A percentile compares a stretch with the other conserved stretches of the same genome.
These are phyloP conservation scores for Epinotia bilunana DNA, from an alignment of 2,888 invertebrate species.

Conservation along the genomic window DNA sequence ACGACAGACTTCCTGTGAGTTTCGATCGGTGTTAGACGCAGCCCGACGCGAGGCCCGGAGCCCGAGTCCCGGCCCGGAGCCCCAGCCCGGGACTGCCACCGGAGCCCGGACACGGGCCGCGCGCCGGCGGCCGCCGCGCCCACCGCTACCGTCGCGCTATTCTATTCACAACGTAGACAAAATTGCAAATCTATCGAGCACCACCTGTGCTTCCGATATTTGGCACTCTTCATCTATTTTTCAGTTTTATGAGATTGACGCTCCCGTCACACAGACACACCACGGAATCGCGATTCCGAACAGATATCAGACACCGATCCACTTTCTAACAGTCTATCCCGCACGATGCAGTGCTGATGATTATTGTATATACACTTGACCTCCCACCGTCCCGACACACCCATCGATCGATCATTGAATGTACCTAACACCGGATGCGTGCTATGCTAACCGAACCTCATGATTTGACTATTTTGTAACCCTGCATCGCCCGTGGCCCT, in stretches of 20 bases:
- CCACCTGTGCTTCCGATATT: slow-evolving; percentile 82
- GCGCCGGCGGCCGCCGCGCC: slow-evolving; percentile 45
- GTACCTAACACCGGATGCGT: slow-evolving; percentile 39
- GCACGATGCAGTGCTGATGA: slow-evolving; percentile 25
- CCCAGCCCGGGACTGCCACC: slow-evolving; percentile 40
- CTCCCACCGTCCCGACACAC: slow-evolving; percentile 24
- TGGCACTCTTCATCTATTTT: slow-evolving; percentile 77
- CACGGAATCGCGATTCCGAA: slow-evolving; percentile 41
- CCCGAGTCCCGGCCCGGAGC: not conserved
- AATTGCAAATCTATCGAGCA: slow-evolving; percentile 79
- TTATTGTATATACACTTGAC: slow-evolving; percentile 43
- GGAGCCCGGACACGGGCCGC: not conserved
- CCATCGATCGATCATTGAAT: slow-evolving; percentile 31
- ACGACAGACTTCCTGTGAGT: slow-evolving; percentile 66
- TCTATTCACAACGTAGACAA: slow-evolving; percentile 75
- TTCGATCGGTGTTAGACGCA: slow-evolving; percentile 73
- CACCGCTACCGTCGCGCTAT: slow-evolving; percentile 64
- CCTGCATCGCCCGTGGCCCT: slow-evolving; percentile 56
- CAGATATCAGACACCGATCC: slow-evolving; percentile 57
- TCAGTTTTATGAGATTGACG: slow-evolving; percentile 48
- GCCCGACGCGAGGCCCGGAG: slow-evolving; percentile 59
- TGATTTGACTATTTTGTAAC: slow-evolving; percentile 50
- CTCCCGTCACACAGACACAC: slow-evolving; percentile 43
- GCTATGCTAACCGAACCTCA: slow-evolving; percentile 42
- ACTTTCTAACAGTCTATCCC: slow-evolving; percentile 52